Evolutionary conservation across 2,888 invertebrate species (phyloP).

Genomic region (Anodontia alba): DNA sequence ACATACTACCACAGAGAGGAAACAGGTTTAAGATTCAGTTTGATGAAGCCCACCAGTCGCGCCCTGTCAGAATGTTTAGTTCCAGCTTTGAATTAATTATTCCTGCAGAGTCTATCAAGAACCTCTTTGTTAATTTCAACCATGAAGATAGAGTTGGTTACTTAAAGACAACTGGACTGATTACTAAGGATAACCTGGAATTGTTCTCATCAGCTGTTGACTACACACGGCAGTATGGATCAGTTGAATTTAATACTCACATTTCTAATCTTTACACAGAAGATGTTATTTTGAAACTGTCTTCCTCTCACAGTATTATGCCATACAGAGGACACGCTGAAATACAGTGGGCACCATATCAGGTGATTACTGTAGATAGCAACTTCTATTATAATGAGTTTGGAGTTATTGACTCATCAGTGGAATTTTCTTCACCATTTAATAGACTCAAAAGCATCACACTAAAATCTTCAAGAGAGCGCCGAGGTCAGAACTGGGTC

Average conservation of each 20-base stretch:
- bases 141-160: conserved; percentile 62
- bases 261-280: conserved; percentile 51
- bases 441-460: conserved; percentile 37
- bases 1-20: conserved; percentile 39
- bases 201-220: conserved; percentile 50
- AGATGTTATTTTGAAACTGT: conserved; percentile 55
- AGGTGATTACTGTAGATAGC: conserved; percentile 44
- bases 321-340: conserved; percentile 60
- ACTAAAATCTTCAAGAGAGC: conserved; percentile 45
- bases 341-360: conserved; percentile 60
- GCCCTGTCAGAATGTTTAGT: conserved; percentile 38
- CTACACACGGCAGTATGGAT: conserved; percentile 43
- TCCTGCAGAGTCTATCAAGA: conserved; percentile 56
- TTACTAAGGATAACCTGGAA: conserved; percentile 62
- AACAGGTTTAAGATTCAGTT: conserved; percentile 53
- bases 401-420: conserved; percentile 53
- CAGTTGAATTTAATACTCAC: conserved; percentile 44
- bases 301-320: conserved; percentile 56
- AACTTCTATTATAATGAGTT: conserved; percentile 48
- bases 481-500: conserved; percentile 66
- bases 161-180: conserved; percentile 38
- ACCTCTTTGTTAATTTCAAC: conserved; percentile 49
- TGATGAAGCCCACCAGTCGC: conserved; percentile 34
- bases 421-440: conserved; percentile 67
- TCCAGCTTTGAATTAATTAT: conserved; percentile 56